phyloP scores from a whole-genome alignment of 2,888 invertebrate genomes.

The Drosophila tripunctata region DNA sequence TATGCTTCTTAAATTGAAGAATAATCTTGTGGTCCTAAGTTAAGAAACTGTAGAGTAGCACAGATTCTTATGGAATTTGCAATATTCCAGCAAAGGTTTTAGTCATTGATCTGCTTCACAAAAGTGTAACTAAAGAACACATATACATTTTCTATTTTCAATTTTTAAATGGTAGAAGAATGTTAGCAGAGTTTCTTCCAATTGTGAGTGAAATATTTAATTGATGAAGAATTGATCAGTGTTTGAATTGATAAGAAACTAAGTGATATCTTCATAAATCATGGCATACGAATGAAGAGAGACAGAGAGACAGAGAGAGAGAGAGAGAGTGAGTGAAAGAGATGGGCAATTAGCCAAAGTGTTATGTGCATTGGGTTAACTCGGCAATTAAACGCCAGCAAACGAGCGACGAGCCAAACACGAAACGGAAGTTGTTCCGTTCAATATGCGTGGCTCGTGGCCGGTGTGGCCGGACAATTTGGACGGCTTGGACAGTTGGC shows the following conservation, averaged over 20 bases:
- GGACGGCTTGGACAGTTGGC: background rate
- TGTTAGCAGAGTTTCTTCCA: no score
- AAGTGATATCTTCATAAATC: background rate
- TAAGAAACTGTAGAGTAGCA: no score
- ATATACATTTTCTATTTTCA: no score
- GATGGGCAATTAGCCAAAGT: slow-evolving; percentile 63
- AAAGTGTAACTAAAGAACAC: no score
- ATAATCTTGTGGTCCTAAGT: no score
- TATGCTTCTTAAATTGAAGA: no score
- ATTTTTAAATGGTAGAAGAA: no score
- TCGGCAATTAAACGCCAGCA: slow-evolving; percentile 59
- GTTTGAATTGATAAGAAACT: background rate
- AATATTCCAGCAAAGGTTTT: no score
- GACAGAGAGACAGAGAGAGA: background rate
- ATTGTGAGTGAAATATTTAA: no score
- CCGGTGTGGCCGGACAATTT: background rate
- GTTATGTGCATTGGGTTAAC: slow-evolving; percentile 70
- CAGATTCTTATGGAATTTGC: no score
- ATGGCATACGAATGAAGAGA: background rate
- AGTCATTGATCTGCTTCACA: no score
- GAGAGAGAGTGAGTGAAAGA: background rate
- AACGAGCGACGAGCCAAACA: slow-evolving; percentile 22
- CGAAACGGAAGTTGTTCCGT: slow-evolving; percentile 69
- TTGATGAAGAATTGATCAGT: background rate
- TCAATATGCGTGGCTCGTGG: slow-evolving; percentile 68